A percentile compares a stretch with the other conserved stretches of the same genome.
Conservation (phyloP, 1,140 invertebrate genomes). For the Rhynchophorus ferrugineus region DNA sequence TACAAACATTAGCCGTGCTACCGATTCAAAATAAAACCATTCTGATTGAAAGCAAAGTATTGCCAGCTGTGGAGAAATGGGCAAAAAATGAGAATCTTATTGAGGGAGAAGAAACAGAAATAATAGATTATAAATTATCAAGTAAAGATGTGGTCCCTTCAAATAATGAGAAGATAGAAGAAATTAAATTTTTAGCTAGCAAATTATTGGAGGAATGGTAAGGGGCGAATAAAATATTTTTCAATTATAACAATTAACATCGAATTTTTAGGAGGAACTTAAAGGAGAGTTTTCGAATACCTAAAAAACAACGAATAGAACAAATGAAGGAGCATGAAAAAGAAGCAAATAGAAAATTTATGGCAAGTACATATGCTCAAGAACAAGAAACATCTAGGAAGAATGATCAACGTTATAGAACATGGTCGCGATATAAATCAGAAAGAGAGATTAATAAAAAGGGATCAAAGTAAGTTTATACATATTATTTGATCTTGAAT, state of each 20-base stretch:
- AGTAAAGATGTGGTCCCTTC: slow-evolving; percentile 10
- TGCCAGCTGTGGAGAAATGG: slow-evolving; percentile 77
- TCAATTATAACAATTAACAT: slow-evolving; percentile 1
- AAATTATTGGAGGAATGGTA: slow-evolving; percentile 65
- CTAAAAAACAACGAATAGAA: slow-evolving; percentile 87
- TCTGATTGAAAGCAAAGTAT: slow-evolving; percentile 84
- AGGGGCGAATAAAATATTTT: not conserved
- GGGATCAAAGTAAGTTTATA: slow-evolving; percentile 17
- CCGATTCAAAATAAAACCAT: slow-evolving; percentile 91
- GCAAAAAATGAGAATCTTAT: slow-evolving; percentile 40
- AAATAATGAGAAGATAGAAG: slow-evolving; percentile 31
- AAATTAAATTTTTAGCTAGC: slow-evolving; percentile 47
- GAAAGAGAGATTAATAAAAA: slow-evolving; percentile 22
- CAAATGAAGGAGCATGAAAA: slow-evolving; percentile 90
- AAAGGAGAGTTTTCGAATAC: slow-evolving; percentile 87
- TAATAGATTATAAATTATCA: too few species aligned
- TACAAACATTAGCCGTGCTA: slow-evolving; percentile 72
- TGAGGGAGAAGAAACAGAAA: slow-evolving; percentile 8
- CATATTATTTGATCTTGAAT: not conserved
- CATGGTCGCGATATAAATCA: slow-evolving; percentile 21
- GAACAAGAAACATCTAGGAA: slow-evolving; percentile 35
- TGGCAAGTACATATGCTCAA: slow-evolving; percentile 28
- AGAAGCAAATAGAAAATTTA: slow-evolving; percentile 60
- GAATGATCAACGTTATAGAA: slow-evolving; percentile 37
- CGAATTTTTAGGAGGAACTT: slow-evolving; percentile 47